Conservation (phyloP, 2,113 vertebrate genomes). For the Laticauda colubrina region DNA sequence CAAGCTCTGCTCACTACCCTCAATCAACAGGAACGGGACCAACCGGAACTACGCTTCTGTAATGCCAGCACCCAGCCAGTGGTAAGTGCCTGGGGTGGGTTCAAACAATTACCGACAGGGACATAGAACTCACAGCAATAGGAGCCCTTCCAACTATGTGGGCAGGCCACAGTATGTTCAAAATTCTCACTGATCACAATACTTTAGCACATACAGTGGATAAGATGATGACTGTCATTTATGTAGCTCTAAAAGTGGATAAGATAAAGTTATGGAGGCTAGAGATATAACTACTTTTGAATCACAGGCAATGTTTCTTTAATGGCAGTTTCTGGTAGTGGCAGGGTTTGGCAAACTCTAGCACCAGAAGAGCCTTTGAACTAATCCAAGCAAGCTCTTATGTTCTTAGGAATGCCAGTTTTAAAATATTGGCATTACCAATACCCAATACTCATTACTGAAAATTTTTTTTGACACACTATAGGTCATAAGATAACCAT, state of each 20-base stretch:
- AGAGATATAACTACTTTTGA: not conserved
- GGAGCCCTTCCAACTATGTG: not conserved
- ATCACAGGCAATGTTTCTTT: not conserved
- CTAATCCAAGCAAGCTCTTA: not conserved
- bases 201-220: not conserved
- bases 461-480: not conserved
- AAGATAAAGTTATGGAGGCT: not conserved
- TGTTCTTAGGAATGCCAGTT: not conserved
- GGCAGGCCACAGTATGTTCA: not conserved
- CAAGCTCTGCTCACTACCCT: slow-evolving; percentile 93
- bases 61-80: slow-evolving; percentile 64
- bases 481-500: not conserved
- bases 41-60: slow-evolving; percentile 76
- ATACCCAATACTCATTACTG: not conserved
- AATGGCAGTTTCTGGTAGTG: not conserved
- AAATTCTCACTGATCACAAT: not conserved
- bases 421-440: not conserved
- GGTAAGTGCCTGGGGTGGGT: slow-evolving; percentile 73
- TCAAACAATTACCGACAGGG: not conserved
- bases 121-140: not conserved
- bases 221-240: not conserved
- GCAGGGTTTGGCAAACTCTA: not conserved
- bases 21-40: slow-evolving; percentile 92
- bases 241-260: not conserved
- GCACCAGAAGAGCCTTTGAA: not conserved